phyloP scores from a whole-genome alignment of 2,113 vertebrate species.

The Phoenicopterus ruber region DNA sequence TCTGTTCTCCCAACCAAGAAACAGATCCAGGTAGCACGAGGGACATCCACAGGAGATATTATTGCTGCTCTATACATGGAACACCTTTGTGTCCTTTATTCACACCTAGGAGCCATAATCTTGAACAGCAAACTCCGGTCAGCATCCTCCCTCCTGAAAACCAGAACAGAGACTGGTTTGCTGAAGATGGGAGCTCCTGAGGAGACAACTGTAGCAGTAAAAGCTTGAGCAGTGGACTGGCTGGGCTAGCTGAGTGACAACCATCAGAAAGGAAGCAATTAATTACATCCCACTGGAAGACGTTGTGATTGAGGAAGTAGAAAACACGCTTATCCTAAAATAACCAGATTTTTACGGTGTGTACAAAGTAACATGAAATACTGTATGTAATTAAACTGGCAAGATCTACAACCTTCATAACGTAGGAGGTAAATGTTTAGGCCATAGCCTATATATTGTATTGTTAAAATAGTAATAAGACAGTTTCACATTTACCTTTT shows the following conservation, averaged over 20 bases:
- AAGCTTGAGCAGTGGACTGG: background rate
- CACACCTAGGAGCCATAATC: background rate
- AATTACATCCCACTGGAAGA: background rate
- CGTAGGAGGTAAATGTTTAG: background rate
- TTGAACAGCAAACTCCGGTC: background rate
- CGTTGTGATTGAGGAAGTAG: background rate
- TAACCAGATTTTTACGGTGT: background rate
- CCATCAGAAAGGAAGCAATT: background rate
- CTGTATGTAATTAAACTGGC: background rate
- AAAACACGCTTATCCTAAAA: background rate
- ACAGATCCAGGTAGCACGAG: background rate
- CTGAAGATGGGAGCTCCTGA: background rate
- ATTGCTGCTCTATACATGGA: background rate
- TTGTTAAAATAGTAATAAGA: background rate
- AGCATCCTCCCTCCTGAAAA: background rate
- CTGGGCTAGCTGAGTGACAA: background rate
- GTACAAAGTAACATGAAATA: background rate
- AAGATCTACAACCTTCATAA: background rate
- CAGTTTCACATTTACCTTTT: slow-evolving; percentile 82
- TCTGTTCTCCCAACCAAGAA: background rate
- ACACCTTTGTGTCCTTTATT: background rate
- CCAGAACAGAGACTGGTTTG: background rate
- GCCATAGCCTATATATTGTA: background rate
- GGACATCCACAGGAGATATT: background rate
- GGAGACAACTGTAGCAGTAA: background rate